Base-by-base conservation (phyloP, 1,140 invertebrate genomes). In the Aphaenogaster ashmeadi region DNA sequence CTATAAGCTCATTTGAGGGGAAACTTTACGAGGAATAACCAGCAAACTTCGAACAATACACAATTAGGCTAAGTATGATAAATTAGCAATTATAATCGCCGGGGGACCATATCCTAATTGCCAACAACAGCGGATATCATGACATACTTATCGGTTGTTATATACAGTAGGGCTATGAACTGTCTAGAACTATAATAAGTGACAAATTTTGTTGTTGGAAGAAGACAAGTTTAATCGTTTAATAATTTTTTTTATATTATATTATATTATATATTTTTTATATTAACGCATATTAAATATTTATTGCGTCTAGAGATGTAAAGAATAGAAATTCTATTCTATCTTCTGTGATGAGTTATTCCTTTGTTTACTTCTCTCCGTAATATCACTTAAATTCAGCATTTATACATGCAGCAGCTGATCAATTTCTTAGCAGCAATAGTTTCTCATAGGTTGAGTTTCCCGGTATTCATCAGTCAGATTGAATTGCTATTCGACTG, bases 41-140 rank as follows among this genome's bases (percentile, higher is more conserved):
- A 9, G 1, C 72, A 41, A 75, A 75, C 72, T 75, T 75, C 7
- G 54, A 41, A 41, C 13, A 75, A 56, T 74, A 38, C n/a, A 41
- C 66, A 69, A 69, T 69, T 75, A 56, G 52, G n/a, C 38, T 75
- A 75, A 75, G 72, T 75, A 44, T 75, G 72, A 75, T 75, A 75
- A 75, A 75, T 75, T 75, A 75, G 36, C 54, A 75, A 75, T 75
- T 75, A 75, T 58, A 75, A 27, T 75, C 72, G 6, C 36, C 36
- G 11, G 72, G 72, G 3, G 72, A 58, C 54, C 18, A 75, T 75
- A 75, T 41, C 72, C 52, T 75, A 75, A 75, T 75, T 41, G 36
- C 72, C 54, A 75, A 74, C 50, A 74, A 2, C 36, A 75, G 13
- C 36, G 72, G 3, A 75, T 58, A 38, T 74, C 56, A 54, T 27